A percentile compares a stretch with the other conserved stretches of the same genome.
These are phyloP conservation scores for Halcyon leucocephala DNA, from an alignment of 2,797 vertebrate species.

Conservation along the genomic window DNA sequence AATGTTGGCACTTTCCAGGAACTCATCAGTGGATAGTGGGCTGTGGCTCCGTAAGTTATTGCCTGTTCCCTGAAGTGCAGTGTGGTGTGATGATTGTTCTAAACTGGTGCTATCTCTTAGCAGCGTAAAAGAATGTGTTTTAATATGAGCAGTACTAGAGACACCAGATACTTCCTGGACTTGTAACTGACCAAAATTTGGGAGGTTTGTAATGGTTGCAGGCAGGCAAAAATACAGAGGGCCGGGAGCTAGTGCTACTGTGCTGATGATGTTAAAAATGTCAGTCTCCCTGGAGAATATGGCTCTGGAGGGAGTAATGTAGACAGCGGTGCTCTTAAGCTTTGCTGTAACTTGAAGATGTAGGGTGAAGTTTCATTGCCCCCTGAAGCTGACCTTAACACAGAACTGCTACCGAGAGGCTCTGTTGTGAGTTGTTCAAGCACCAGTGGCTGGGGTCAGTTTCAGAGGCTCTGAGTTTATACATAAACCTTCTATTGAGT, in stretches of 20 bases:
- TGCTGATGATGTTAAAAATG: background rate
- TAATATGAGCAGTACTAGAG: background rate
- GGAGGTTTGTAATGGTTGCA: background rate
- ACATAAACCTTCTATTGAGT: background rate
- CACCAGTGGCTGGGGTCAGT: too few relatives aligned
- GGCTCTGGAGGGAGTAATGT: background rate
- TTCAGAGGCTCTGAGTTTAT: background rate
- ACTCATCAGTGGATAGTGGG: background rate
- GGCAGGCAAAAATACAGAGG: background rate
- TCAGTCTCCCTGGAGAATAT: background rate
- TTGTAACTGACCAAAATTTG: background rate
- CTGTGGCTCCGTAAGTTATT: background rate
- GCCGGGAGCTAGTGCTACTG: background rate
- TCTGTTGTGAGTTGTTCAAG: background rate
- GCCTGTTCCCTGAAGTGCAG: background rate
- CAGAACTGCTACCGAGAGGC: background rate
- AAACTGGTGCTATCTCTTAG: background rate
- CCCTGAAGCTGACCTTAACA: background rate
- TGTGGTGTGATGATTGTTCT: background rate
- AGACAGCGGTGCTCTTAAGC: background rate
- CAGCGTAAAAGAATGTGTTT: background rate
- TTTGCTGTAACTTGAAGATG: background rate
- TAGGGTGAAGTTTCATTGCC: background rate
- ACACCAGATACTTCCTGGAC: background rate
- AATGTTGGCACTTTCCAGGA: background rate